Percentiles rank a stretch among this genome's conserved stretches.
These are phyloP conservation scores for Halotydeus destructor DNA, from an alignment of 1,140 invertebrate genomes.

Conservation along the genomic window DNA sequence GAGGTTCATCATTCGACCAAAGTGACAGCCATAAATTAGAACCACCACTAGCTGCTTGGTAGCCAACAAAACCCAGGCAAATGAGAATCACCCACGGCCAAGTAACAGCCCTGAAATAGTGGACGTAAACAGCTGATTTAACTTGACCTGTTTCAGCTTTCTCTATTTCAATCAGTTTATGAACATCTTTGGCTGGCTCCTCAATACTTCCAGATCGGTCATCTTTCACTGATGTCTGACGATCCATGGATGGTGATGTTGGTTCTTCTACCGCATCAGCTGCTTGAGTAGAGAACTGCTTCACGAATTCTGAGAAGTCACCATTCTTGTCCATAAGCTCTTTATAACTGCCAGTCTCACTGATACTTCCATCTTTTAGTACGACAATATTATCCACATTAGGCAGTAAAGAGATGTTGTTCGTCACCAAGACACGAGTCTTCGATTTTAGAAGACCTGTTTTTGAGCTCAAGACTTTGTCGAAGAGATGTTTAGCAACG, in stretches of 20 bases:
- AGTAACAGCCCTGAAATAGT: not conserved
- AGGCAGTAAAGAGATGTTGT: constrained; percentile 8
- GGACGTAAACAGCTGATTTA: constrained; percentile 43
- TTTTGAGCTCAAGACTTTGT: constrained; percentile 25
- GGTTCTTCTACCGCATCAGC: constrained; percentile 25
- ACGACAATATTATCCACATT: constrained; percentile 25
- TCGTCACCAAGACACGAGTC: not conserved
- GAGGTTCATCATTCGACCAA: constrained; percentile 1
- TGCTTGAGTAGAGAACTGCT: constrained; percentile 52
- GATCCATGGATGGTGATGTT: not conserved
- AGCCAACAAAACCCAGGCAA: not conserved
- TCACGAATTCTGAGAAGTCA: constrained; percentile 34
- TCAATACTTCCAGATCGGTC: too few species aligned
- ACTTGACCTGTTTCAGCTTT: constrained; percentile 77
- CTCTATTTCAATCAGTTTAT: constrained; percentile 67
- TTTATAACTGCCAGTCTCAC: constrained; percentile 22
- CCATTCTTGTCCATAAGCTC: constrained; percentile 21
- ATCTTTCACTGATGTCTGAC: too few species aligned
- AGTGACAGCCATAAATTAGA: constrained; percentile 13
- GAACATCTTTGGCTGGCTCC: too few species aligned
- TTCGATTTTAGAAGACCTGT: not conserved
- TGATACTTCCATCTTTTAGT: constrained; percentile 22
- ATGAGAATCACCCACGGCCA: not conserved
- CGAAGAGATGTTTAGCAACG: constrained; percentile 25
- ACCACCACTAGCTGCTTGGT: constrained; percentile 19